Evolutionary conservation across 2,888 invertebrate genomes (phyloP), one percentile per base, ranked within the genome.

Genomic region (Spisula subtruncata): DNA sequence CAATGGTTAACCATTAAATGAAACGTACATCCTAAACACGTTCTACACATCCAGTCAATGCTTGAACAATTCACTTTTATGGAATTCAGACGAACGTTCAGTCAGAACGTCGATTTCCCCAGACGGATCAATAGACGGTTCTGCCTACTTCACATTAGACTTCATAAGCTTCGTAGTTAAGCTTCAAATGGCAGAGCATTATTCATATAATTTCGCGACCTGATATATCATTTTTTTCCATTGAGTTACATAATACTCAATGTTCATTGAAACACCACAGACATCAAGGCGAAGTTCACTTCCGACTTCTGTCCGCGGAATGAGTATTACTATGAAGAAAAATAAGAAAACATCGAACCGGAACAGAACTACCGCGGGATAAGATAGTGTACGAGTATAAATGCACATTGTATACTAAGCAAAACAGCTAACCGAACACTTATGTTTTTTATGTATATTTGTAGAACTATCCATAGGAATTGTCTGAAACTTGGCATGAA

Each of bases 61-160:
- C 20, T n/a, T n/a, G 20, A 20, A 66, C 60, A 66, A 66, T 25
- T 25, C 60, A 66, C n/a, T 66, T 66, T 66, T 66, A 66, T 66
- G 60, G 60, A 66, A 25, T 66, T 66, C 20, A 25, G 60, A 66
- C 25, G 25, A 66, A 25, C 5, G n/a, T 66, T 66, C 60, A 25
- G 60, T 66, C 25, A 6, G n/a, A 66, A n/a, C 60, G 60, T 66
- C 60, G 60, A 66, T 66, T 66, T 66, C 25, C 60, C 60, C 60
- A 66, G 60, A 66, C 60, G 25, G 60, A 66, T 66, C 60, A 66
- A 66, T 66, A 66, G 4, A 25, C 12, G 25, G n/a, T 1, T 25
- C n/a, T 25, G 25, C 10, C 25, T 66, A 25, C n/a, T 25, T 66
- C 60, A 66, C 60, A 25, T 25, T 25, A 66, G 60, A 25, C 60